phyloP scores from a whole-genome alignment of 2,888 invertebrate species.

The Hemicrepidius hirtus region DNA sequence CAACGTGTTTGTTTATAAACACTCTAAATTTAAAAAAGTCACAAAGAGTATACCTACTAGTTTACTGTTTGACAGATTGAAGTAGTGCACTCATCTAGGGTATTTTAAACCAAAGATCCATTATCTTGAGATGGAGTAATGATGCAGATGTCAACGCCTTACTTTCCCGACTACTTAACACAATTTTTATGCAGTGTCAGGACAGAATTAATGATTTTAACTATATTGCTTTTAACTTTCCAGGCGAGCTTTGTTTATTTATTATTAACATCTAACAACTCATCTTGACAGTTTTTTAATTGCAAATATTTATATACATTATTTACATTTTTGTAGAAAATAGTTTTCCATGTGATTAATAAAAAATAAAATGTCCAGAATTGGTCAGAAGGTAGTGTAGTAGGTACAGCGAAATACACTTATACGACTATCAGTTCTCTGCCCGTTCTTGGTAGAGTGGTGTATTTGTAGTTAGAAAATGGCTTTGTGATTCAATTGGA shows the following conservation, averaged over 20 bases:
- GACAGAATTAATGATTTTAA: conserved; percentile 19
- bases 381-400: too few relatives aligned
- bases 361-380: too few relatives aligned
- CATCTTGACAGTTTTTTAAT: background rate
- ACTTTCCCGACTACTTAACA: conserved; percentile 28
- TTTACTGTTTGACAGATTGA: conserved; percentile 7
- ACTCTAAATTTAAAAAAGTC: too few relatives aligned
- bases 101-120: conserved; percentile 23
- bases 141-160: conserved; percentile 30
- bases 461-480: too few relatives aligned
- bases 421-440: too few relatives aligned
- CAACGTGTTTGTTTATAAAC: too few relatives aligned
- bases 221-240: background rate
- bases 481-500: too few relatives aligned
- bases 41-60: background rate
- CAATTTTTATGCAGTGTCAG: conserved; percentile 20
- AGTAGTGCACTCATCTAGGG: conserved; percentile 6
- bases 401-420: too few relatives aligned
- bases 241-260: background rate
- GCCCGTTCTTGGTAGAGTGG: too few relatives aligned
- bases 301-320: too few relatives aligned
- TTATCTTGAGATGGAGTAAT: conserved; percentile 29
- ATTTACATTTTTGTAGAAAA: too few relatives aligned
- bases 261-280: background rate
- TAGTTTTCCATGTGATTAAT: too few relatives aligned